phyloP scores from a whole-genome alignment of 1,140 invertebrate species.

The Leptestheria dahalacensis region DNA sequence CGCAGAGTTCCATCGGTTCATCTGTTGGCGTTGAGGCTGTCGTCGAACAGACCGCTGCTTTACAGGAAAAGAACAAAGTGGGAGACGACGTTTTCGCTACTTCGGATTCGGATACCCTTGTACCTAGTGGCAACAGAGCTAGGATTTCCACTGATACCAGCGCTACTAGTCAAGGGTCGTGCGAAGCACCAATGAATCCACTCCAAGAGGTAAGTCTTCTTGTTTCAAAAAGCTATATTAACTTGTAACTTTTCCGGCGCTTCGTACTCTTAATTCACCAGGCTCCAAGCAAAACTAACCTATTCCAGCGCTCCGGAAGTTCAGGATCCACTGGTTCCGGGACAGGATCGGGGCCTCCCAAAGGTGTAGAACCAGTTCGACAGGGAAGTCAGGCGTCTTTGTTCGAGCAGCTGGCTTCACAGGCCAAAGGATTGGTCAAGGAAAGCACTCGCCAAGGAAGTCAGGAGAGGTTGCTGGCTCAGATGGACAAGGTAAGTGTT shows the following conservation, averaged over 20 bases:
- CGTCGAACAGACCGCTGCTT: neutral
- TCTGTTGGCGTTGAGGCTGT: constrained; percentile 6
- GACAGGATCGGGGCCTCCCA: neutral
- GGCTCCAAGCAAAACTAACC: constrained; percentile 4
- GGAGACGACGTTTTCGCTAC: constrained; percentile 13
- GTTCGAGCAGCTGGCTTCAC: constrained; percentile 66
- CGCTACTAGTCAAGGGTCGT: neutral
- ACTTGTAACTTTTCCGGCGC: neutral
- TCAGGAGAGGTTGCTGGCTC: constrained; percentile 72
- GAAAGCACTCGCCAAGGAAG: constrained; percentile 74
- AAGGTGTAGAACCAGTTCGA: neutral
- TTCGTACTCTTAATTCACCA: neutral
- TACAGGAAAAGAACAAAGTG: neutral
- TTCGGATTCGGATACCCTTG: constrained; percentile 9
- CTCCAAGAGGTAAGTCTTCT: neutral
- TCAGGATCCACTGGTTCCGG: constrained; percentile 9
- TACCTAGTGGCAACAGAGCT: neutral
- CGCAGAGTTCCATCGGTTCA: constrained; percentile 18
- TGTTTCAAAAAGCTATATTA: neutral
- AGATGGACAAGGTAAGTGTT: constrained; percentile 62
- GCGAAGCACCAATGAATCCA: neutral
- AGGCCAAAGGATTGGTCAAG: constrained; percentile 68
- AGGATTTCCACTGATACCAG: neutral
- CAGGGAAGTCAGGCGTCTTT: constrained; percentile 45
- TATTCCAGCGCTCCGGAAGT: constrained; percentile 12